These are phyloP conservation scores for Thunnus thynnus DNA, from an alignment of 2,113 vertebrate genomes.

Conservation along the genomic window DNA sequence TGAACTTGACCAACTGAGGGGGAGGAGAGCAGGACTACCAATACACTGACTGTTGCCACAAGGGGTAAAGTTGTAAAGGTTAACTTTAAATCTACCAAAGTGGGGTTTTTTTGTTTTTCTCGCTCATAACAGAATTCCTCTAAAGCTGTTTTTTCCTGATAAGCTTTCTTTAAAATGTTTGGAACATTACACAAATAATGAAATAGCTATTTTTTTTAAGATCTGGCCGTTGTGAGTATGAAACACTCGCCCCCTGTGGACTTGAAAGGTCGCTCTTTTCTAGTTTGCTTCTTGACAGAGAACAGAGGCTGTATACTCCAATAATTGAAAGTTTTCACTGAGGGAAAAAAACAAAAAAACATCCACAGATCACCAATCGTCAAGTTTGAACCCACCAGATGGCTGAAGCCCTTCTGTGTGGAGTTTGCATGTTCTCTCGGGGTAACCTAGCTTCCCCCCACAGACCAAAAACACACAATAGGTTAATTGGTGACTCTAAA, in stretches of 20 bases:
- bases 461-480: no score
- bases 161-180: background rate
- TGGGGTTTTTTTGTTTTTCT: no score
- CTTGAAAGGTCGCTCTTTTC: background rate
- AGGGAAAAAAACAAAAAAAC: background rate
- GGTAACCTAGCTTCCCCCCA: no score
- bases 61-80: background rate
- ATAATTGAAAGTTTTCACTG: background rate
- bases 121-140: background rate
- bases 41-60: background rate
- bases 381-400: no score
- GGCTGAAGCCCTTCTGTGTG: no score
- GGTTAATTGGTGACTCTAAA: no score
- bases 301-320: background rate
- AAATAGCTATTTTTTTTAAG: slow-evolving; percentile 10
- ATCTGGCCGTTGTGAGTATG: background rate
- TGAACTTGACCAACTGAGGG: slow-evolving; percentile 25
- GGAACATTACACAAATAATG: background rate
- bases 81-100: slow-evolving; percentile 15
- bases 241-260: background rate
- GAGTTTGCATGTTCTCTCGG: no score
- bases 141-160: background rate
- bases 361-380: background rate
- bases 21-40: slow-evolving; percentile 10
- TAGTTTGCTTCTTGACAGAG: background rate